Base-by-base conservation (phyloP, 2,113 vertebrate species). In the Prunella himalayana region DNA sequence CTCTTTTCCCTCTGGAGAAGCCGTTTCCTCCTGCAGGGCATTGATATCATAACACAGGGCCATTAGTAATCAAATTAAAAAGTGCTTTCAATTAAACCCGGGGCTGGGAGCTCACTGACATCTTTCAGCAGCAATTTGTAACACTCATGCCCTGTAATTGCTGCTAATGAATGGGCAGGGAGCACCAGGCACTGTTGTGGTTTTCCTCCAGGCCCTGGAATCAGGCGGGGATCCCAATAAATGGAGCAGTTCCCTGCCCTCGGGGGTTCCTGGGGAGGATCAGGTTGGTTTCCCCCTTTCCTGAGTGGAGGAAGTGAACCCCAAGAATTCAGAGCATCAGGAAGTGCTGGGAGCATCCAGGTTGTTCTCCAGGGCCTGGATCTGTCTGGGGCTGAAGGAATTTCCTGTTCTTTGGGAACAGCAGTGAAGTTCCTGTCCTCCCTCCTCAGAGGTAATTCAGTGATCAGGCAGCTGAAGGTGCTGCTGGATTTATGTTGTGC, bases 11-110 rank as follows among this genome's bases (percentile, higher is more conserved):
- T 49, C 63, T 30, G 25, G 50, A 45, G 79, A 73, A 73, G 51
- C 19, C 17, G 47, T 95, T 93, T 86, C 49, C 56, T 73, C 80
- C 54, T 7, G 45, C 50, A 90, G 90, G 92, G 80, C 88, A 47
- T 27, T 44, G 82, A 35, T 83, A 78, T 37, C 49, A 51, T 50
- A 96, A 63, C 91, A 88, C 45, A 49, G 61, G 56, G 42, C 72
- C 47, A 61, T 78, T 54, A 83, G 69, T 66, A 75, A 91, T 86
- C 69, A 83, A 92, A 94, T 73, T 33, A 63, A 77, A 89, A 90
- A 73, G 42, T 59, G 69, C 54, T 93, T 88, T 73, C 76, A 86
- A 78, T 93, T 81, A 78, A 95, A 60, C 30, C 6, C 17, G 56
- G 73, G 42, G 35, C 72, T 83, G 53, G 68, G 49, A 70, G 86